A percentile compares a stretch with the other conserved stretches of the same genome.
These are phyloP conservation scores for Cryptomyrus ogoouensis DNA, from an alignment of 2,113 vertebrate genomes.

Conservation along the genomic window DNA sequence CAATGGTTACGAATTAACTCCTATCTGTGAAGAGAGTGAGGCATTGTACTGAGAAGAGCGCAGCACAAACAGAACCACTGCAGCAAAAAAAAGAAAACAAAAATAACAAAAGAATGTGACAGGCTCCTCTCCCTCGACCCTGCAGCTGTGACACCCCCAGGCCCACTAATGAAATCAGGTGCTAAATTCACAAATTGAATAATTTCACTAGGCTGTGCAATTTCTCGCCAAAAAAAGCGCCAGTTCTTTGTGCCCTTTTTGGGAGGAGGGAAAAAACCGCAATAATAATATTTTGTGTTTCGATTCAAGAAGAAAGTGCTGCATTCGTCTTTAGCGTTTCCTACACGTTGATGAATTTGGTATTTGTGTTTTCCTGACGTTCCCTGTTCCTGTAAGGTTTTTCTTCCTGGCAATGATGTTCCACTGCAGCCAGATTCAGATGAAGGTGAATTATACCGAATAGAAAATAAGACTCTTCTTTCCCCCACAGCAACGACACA, in stretches of 20 bases:
- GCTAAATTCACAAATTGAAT: slow-evolving; percentile 65
- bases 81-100: background rate
- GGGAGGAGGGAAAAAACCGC: slow-evolving; percentile 40
- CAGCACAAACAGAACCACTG: background rate
- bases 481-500: background rate
- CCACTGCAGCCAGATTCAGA: background rate
- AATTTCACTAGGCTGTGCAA: slow-evolving; percentile 57
- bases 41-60: background rate
- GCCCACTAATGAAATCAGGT: slow-evolving; percentile 60
- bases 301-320: background rate
- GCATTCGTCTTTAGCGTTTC: background rate
- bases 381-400: background rate
- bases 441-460: background rate
- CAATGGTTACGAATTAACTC: background rate
- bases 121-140: background rate
- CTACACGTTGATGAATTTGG: background rate
- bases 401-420: background rate
- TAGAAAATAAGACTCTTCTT: background rate
- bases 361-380: background rate
- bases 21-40: background rate
- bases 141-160: slow-evolving; percentile 57
- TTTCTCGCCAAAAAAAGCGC: slow-evolving; percentile 45
- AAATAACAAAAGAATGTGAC: background rate
- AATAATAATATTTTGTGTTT: slow-evolving; percentile 36
- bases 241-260: slow-evolving; percentile 57